Conservation (phyloP, 2,113 vertebrate species). For the Oreochromis spilurus region DNA sequence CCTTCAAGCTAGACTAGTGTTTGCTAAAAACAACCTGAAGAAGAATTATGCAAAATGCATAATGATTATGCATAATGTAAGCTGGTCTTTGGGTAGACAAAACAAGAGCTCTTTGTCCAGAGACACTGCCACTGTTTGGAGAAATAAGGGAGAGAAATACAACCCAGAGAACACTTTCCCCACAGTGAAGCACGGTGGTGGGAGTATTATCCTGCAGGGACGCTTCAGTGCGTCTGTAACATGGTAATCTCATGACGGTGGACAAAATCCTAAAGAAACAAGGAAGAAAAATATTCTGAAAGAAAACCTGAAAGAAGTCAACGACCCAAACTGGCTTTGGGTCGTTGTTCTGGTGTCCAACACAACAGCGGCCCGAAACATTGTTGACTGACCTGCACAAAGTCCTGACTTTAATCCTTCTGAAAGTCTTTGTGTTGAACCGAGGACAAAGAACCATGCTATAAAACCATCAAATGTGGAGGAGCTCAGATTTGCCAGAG, state of each 20-base stretch:
- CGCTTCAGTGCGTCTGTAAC: not conserved
- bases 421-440: not conserved
- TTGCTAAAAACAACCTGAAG: not conserved
- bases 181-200: not conserved
- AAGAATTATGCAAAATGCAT: not conserved
- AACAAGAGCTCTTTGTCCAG: not conserved
- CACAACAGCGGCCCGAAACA: not conserved
- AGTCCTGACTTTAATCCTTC: not conserved
- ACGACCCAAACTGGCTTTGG: not conserved
- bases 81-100: fast-evolving
- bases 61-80: not conserved
- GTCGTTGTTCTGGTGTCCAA: not conserved
- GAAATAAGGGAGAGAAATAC: not conserved
- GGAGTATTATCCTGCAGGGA: not conserved
- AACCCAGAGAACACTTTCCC: not conserved
- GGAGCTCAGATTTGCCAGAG: not conserved
- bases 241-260: fast-evolving
- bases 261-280: not conserved
- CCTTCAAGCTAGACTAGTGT: fast-evolving
- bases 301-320: not conserved
- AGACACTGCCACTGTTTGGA: not conserved
- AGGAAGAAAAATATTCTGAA: not conserved
- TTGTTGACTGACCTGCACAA: not conserved
- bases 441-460: not conserved
- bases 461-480: not conserved